Percentiles rank a stretch among this genome's conserved stretches.
phyloP scores from a whole-genome alignment of 2,797 vertebrate genomes.

The Potorous gilbertii region DNA sequence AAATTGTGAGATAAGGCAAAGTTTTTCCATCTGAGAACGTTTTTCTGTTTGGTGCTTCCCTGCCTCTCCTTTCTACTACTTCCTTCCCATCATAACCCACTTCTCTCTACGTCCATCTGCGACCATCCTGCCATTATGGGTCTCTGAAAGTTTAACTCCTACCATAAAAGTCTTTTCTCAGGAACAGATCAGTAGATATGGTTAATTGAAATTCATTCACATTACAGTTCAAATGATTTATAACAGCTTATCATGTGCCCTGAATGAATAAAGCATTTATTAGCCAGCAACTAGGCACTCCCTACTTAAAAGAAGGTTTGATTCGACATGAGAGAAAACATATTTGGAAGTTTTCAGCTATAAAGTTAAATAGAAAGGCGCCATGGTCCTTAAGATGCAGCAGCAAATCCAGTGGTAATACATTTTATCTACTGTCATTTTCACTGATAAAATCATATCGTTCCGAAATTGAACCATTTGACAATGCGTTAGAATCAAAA shows the following conservation, averaged over 20 bases:
- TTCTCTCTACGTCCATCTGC: constrained; percentile 8
- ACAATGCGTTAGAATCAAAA: no score
- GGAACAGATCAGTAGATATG: neutral
- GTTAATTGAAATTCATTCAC: constrained; percentile 37
- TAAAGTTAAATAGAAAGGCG: neutral
- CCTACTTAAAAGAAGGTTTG: neutral
- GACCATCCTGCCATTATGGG: neutral
- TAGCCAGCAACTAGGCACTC: neutral
- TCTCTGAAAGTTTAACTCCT: neutral
- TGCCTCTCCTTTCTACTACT: neutral
- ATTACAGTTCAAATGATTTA: neutral
- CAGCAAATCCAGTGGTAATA: no score
- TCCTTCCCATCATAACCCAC: neutral
- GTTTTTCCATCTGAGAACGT: neutral
- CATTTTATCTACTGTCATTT: no score
- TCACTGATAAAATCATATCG: no score
- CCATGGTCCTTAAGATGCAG: no score
- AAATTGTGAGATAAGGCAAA: neutral
- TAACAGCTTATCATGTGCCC: constrained; percentile 7
- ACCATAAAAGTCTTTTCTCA: constrained; percentile 25
- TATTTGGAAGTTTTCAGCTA: neutral
- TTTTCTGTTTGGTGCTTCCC: neutral
- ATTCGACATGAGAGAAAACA: neutral
- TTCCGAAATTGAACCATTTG: no score
- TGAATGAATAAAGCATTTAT: neutral